phyloP scores from a whole-genome alignment of 2,888 invertebrate genomes.

The Hypomecis punctinalis region DNA sequence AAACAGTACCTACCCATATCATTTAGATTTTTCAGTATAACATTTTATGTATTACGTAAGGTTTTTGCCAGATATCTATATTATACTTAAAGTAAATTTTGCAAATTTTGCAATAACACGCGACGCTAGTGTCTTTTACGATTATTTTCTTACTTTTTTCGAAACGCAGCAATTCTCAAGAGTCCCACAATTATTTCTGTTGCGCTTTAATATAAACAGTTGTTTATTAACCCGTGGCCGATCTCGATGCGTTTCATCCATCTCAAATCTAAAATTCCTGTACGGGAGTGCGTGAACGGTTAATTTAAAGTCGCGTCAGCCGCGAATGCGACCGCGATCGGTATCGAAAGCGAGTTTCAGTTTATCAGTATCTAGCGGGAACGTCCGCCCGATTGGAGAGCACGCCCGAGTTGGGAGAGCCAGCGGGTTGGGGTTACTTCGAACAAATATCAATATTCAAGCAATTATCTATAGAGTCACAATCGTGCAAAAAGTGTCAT shows the following conservation, averaged over 20 bases:
- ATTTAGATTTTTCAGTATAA: too few species aligned
- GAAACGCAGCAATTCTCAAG: neutral
- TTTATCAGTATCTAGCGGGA: conserved; percentile 83
- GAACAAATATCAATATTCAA: too few species aligned
- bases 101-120: too few species aligned
- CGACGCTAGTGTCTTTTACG: too few species aligned
- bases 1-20: too few species aligned
- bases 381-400: conserved; percentile 68
- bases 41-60: too few species aligned
- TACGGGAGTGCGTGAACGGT: conserved; percentile 78
- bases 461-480: too few species aligned
- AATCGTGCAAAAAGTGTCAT: too few species aligned
- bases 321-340: conserved; percentile 74
- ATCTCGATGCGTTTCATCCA: conserved; percentile 65
- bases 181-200: conserved; percentile 29
- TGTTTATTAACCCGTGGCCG: conserved; percentile 50
- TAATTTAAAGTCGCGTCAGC: conserved; percentile 78
- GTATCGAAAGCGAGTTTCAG: conserved; percentile 80
- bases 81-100: too few species aligned
- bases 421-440: conserved; percentile 33
- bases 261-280: conserved; percentile 83
- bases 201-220: conserved; percentile 49
- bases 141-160: too few species aligned
- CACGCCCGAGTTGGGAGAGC: conserved; percentile 28
- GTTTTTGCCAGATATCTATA: too few species aligned